These are phyloP conservation scores for Caenorhabditis sinica DNA, from an alignment of 2,888 invertebrate species.

Conservation along the genomic window DNA sequence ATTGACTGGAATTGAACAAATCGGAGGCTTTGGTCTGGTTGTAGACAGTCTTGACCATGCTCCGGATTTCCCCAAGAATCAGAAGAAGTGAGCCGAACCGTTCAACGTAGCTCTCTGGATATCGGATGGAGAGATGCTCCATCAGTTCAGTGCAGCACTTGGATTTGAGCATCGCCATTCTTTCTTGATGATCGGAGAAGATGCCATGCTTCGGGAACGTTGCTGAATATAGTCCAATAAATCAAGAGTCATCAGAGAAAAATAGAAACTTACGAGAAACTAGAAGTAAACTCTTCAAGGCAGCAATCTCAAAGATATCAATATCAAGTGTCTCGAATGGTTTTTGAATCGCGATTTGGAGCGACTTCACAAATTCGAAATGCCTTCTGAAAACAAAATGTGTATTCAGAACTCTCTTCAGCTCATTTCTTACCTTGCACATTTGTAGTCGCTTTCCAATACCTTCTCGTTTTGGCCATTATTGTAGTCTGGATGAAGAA, in stretches of 20 bases:
- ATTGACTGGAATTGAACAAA: constrained; percentile 65
- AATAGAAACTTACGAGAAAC: constrained; percentile 16
- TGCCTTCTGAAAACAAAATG: constrained; percentile 49
- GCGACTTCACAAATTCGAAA: constrained; percentile 40
- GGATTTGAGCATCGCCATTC: constrained; percentile 30
- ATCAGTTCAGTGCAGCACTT: constrained; percentile 53
- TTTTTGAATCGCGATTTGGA: constrained; percentile 39
- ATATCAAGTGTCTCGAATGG: constrained; percentile 54
- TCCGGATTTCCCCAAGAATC: constrained; percentile 63
- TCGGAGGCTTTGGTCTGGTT: constrained; percentile 65
- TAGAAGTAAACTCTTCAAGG: constrained; percentile 59
- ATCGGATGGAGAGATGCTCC: constrained; percentile 49
- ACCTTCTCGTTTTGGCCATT: constrained; percentile 53
- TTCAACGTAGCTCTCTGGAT: constrained; percentile 49
- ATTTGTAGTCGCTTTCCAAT: constrained; percentile 13
- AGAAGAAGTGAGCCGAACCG: constrained; percentile 66
- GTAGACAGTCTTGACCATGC: constrained; percentile 57
- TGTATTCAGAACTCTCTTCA: not conserved
- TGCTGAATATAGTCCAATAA: constrained; percentile 18
- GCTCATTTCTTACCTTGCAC: not conserved
- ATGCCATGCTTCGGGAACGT: constrained; percentile 31
- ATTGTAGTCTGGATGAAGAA: constrained; percentile 60
- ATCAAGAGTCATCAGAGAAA: not conserved
- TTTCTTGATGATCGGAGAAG: constrained; percentile 40
- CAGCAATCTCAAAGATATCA: constrained; percentile 63